phyloP scores from a whole-genome alignment of 2,888 invertebrate species.

The Phengaris alcon region DNA sequence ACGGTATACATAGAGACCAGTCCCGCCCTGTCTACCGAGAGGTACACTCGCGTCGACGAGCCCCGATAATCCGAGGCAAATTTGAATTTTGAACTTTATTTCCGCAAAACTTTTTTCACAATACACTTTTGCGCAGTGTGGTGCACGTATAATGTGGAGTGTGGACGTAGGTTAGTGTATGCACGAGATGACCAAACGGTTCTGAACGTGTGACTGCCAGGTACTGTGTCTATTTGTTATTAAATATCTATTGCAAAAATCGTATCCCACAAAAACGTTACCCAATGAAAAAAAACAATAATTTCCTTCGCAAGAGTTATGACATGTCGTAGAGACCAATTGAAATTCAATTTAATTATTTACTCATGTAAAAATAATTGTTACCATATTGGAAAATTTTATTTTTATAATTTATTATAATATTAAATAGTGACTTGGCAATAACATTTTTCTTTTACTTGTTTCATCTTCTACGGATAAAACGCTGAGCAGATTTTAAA shows the following conservation, averaged over 20 bases:
- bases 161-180: slow-evolving; percentile 56
- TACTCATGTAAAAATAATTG: no score
- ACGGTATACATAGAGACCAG: slow-evolving; percentile 34
- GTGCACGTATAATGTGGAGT: slow-evolving; percentile 57
- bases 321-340: no score
- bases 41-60: slow-evolving; percentile 50
- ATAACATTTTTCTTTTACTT: no score
- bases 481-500: no score
- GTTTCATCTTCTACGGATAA: no score
- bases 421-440: no score
- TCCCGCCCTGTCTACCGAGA: slow-evolving; percentile 40
- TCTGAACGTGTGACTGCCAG: slow-evolving; percentile 55
- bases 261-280: no score
- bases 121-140: slow-evolving; percentile 37
- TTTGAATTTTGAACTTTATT: slow-evolving; percentile 36
- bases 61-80: slow-evolving; percentile 41
- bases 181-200: slow-evolving; percentile 49
- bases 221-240: slow-evolving; percentile 41
- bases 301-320: no score
- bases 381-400: no score
- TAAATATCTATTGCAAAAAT: background rate
- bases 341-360: no score
- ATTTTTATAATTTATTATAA: no score
- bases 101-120: slow-evolving; percentile 36
- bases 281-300: no score